Percentiles rank a stretch among this genome's conserved stretches.
Conservation (phyloP, 2,113 vertebrate genomes). For the Peromyscus polionotus region DNA sequence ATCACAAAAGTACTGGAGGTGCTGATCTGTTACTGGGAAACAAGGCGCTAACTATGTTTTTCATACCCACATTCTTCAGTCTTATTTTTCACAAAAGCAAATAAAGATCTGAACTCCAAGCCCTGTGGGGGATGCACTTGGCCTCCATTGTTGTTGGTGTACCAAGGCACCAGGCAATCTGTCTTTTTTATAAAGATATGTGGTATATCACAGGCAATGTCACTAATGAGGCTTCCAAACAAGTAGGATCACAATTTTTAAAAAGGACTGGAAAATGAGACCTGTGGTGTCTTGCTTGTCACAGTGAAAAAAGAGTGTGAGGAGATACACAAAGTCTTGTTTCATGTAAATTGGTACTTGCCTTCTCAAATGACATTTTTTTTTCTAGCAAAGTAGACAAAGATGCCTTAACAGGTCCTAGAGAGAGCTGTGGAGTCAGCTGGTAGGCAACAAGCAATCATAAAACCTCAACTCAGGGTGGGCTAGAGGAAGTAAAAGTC, state of each 20-base stretch:
- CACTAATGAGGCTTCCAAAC: conserved; percentile 60
- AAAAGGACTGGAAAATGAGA: conserved; percentile 11
- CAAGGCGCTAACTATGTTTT: conserved; percentile 67
- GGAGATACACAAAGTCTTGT: not conserved
- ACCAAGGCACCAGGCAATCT: conserved; percentile 42
- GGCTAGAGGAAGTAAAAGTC: not conserved
- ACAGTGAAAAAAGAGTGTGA: not conserved
- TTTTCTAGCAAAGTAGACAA: not conserved
- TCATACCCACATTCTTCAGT: not conserved
- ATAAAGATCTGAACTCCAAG: conserved; percentile 68
- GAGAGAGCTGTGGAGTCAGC: not conserved
- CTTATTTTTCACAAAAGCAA: conserved; percentile 67
- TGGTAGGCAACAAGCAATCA: not conserved
- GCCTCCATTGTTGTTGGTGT: conserved; percentile 60
- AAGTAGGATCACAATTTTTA: conserved; percentile 68
- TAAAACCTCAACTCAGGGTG: not conserved
- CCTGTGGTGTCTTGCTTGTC: not conserved
- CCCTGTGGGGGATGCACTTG: conserved; percentile 61
- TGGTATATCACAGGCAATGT: conserved; percentile 63
- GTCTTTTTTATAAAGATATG: conserved; percentile 75
- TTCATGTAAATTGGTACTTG: conserved; percentile 48
- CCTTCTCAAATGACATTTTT: conserved; percentile 40
- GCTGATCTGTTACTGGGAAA: conserved; percentile 72
- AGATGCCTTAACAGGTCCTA: conserved; percentile 18
- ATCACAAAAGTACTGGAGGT: not conserved